Base-by-base conservation (phyloP, 2,797 vertebrate genomes). In the Halcyon chelicuti region DNA sequence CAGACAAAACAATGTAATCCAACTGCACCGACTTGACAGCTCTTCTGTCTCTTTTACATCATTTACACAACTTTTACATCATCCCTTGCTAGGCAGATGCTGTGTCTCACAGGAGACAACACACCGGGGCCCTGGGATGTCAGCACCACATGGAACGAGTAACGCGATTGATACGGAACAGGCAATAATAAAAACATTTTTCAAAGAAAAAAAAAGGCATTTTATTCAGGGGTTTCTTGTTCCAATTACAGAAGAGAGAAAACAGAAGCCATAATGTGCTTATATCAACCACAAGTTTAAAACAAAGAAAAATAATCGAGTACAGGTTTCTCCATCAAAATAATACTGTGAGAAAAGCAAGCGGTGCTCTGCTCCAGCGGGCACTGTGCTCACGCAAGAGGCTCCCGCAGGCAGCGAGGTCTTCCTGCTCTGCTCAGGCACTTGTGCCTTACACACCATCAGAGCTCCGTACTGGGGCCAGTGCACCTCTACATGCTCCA, bases 221-320 rank as follows among this genome's bases (percentile, higher is more conserved):
- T 94, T 94, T 94, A 87, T 83, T 91, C 68, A 65, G 46, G 40
- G 51, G 46, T 54, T 63, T 78, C 62, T 82, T 83, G 51, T 65
- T 87, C 83, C 54, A 65, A 31, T 83, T 55, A 83, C 9, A 44
- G 67, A 58, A 63, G 77, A 93, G 75, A 49, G 71, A 73, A 77
- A 83, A 91, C 62, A 74, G 88, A 70, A 87, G 83, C 67, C 68
- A 37, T 63, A 31, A 65, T 8, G 31, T 47, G 44, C 73, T 78
- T 87, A 47, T 68, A 87, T 33, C 83, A 68, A 78, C 60, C 72
- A 63, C 42, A 68, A 86, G 67, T 78, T 46, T 89, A 63, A 82
- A 86, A 76, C 81, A 55, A 89, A 80, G 65, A 23, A 47, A 55
- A 76, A 39, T 66, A 68, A 90, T 77, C 33, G 42, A 73, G 44